phyloP scores from a whole-genome alignment of 2,797 vertebrate genomes.

The Urocyon cinereoargenteus region DNA sequence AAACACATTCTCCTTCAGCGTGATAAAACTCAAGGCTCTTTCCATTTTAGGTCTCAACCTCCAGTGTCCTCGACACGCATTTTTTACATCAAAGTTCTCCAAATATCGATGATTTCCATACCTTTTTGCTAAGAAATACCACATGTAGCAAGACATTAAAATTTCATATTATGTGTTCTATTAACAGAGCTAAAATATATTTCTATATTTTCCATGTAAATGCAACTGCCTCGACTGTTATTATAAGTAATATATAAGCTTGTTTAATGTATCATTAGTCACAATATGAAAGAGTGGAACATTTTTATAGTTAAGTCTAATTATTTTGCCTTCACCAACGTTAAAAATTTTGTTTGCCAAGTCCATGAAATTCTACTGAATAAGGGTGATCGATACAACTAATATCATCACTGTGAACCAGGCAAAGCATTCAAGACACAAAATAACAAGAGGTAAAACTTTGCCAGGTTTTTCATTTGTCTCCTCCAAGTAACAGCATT shows the following conservation, averaged over 20 bases:
- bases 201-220: neutral
- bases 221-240: neutral
- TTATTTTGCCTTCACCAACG: slow-evolving; percentile 61
- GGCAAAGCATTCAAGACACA: slow-evolving; percentile 17
- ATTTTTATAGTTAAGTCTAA: slow-evolving; percentile 51
- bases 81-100: slow-evolving; percentile 46
- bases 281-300: slow-evolving; percentile 22
- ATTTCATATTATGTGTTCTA: neutral
- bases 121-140: neutral
- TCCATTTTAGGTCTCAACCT: neutral
- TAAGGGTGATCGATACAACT: slow-evolving; percentile 73
- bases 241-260: neutral
- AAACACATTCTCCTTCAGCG: neutral
- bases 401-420: slow-evolving; percentile 73
- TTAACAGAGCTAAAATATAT: slow-evolving; percentile 21
- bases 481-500: slow-evolving; percentile 61
- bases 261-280: neutral
- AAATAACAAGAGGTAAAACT: slow-evolving; percentile 71
- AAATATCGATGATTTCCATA: slow-evolving; percentile 22
- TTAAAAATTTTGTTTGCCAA: slow-evolving; percentile 73
- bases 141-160: slow-evolving; percentile 9
- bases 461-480: slow-evolving; percentile 72
- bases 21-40: neutral
- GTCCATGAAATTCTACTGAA: slow-evolving; percentile 63
- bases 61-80: neutral